A percentile compares a stretch with the other conserved stretches of the same genome.
These are phyloP conservation scores for Odontocolon sp. DNA, from an alignment of 2,888 invertebrate species.

Conservation along the genomic window DNA sequence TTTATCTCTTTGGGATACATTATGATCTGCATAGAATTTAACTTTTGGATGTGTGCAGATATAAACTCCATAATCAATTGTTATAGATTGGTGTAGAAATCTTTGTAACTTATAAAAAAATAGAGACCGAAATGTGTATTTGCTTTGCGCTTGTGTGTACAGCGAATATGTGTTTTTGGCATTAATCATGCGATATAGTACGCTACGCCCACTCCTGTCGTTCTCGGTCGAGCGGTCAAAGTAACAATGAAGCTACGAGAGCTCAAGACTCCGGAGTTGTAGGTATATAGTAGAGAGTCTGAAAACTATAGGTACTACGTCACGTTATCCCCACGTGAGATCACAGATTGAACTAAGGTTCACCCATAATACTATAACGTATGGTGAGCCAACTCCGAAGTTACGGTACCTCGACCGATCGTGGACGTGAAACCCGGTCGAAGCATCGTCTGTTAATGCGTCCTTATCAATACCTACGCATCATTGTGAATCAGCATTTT, in stretches of 20 bases:
- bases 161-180: too few species aligned
- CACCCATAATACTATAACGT: constrained; percentile 20
- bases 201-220: constrained; percentile 30
- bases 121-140: too few species aligned
- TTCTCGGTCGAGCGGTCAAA: constrained; percentile 51
- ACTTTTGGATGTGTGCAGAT: too few species aligned
- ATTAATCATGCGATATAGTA: too few species aligned
- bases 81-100: too few species aligned
- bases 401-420: constrained; percentile 51
- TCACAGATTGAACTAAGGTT: constrained; percentile 38
- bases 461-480: constrained; percentile 65
- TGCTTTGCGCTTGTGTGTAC: too few species aligned
- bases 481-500: constrained; percentile 61
- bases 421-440: constrained; percentile 48
- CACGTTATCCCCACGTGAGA: constrained; percentile 44
- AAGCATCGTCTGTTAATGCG: constrained; percentile 38
- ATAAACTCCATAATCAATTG: too few species aligned
- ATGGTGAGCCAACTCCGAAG: constrained; percentile 19
- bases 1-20: too few species aligned
- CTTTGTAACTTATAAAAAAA: too few species aligned
- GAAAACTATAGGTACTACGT: constrained; percentile 34
- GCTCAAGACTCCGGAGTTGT: constrained; percentile 21
- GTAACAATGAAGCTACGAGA: constrained; percentile 49
- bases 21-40: too few species aligned
- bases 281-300: constrained; percentile 8